phyloP scores from a whole-genome alignment of 2,797 vertebrate genomes.

The Intellagama lesueurii region DNA sequence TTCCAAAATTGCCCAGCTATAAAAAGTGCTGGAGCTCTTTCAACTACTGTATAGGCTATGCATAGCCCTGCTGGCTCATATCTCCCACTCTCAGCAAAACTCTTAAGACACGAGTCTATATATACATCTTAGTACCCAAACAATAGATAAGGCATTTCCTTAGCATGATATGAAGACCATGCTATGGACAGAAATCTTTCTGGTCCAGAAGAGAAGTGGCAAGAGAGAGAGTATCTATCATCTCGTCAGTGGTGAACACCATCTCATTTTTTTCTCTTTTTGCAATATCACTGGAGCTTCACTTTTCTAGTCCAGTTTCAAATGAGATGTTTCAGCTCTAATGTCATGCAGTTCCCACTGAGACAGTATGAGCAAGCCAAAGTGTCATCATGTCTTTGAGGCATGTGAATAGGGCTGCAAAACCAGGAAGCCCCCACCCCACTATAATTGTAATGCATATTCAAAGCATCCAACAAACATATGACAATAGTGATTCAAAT shows the following conservation, averaged over 20 bases:
- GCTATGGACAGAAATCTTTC: neutral
- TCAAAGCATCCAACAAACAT: neutral
- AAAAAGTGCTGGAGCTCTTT: no score
- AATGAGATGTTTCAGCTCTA: neutral
- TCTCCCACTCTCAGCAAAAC: no score
- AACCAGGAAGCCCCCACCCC: neutral
- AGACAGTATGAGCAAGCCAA: neutral
- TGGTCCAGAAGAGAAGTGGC: no score
- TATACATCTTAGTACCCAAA: neutral
- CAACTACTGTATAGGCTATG: neutral
- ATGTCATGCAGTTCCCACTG: neutral
- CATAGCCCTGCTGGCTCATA: neutral
- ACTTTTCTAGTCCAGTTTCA: no score
- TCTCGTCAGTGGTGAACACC: no score
- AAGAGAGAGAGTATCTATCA: neutral
- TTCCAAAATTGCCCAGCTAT: neutral
- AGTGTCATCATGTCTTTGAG: neutral
- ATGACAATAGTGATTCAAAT: neutral
- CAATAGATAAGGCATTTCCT: neutral
- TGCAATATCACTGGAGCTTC: neutral
- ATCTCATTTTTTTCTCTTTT: neutral
- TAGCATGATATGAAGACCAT: neutral
- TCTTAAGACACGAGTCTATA: neutral
- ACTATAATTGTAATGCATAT: neutral
- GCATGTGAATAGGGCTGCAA: neutral